Conservation (phyloP, 2,113 vertebrate species). For the Gymnogyps californianus region DNA sequence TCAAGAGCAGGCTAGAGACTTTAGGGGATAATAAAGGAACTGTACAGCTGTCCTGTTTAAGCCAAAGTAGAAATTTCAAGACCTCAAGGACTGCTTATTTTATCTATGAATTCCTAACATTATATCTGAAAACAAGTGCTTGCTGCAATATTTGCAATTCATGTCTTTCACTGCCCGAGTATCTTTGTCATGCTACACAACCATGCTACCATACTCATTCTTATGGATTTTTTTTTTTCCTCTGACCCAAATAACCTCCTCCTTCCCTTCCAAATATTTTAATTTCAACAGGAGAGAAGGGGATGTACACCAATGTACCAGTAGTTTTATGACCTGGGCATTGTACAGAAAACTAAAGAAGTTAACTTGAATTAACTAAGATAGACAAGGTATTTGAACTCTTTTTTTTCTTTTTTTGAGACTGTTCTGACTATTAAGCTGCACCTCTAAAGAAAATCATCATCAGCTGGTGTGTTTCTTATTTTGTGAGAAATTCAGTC, state of each 20-base stretch:
- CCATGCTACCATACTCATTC: background rate
- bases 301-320: accelerated
- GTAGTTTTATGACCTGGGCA: background rate
- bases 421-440: background rate
- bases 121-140: background rate
- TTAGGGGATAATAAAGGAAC: background rate
- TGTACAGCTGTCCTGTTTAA: background rate
- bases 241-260: background rate
- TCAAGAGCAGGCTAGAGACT: background rate
- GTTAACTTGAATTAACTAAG: background rate
- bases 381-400: background rate
- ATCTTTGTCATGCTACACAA: background rate
- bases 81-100: background rate
- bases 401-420: background rate
- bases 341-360: background rate
- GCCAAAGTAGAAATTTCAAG: background rate
- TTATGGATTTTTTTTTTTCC: background rate
- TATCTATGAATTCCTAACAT: background rate
- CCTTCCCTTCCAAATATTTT: accelerated
- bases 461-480: background rate
- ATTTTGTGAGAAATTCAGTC: background rate
- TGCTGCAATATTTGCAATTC: background rate
- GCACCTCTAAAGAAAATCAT: background rate
- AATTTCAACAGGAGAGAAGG: background rate
- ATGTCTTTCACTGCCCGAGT: background rate